Evolutionary conservation across 53 echinoderm and acorn worm species (phyloP), one percentile per base, ranked within the genome.

Genomic region (Echinarachnius parma): DNA sequence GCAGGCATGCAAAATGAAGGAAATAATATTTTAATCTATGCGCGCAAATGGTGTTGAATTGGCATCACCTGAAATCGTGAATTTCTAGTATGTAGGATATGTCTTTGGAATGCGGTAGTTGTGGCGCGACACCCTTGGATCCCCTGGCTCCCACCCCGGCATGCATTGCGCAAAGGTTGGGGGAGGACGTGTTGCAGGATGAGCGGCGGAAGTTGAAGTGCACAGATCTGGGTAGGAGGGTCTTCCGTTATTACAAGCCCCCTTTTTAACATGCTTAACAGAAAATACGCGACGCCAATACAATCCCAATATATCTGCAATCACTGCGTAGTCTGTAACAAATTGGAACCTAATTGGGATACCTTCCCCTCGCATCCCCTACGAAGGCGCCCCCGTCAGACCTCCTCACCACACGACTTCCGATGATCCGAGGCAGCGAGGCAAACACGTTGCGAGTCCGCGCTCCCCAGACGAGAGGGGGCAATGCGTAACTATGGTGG

Each of bases 341-440:
- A 69, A 69, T 69, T 69, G 70, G 70, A 69, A 69, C 70, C 70
- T 69, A 69, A 69, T 69, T 69, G 70, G 54, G 31, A 20, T 35
- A 5, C 70, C 70, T 69, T 53, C 70, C 70, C 66, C 54, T 53
- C 53, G 52, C 66, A 53, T 69, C 70, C 70, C 34, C 53, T 23
- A 11, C n/a, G n/a, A n/a, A 31, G 70, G 70, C 70, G 34, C 70
- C 53, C 53, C 52, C 70, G 22, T 36, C 53, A 52, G 53, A 53
- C 52, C 32, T 69, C 53, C 53, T 52, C 28, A 33, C 53, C 31
- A 34, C 34, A 23, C 4, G 53, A 54, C 34, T 69, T 69, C 70
- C 70, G 70, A 69, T 69, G 70, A 21, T 34, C 7, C 34, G 22
- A 16, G 70, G 70, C 70, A 69, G 52, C 34, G 9, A 27, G 26